These are phyloP conservation scores for Blastobasis lacticolella DNA, from an alignment of 2,888 invertebrate species.

Conservation along the genomic window DNA sequence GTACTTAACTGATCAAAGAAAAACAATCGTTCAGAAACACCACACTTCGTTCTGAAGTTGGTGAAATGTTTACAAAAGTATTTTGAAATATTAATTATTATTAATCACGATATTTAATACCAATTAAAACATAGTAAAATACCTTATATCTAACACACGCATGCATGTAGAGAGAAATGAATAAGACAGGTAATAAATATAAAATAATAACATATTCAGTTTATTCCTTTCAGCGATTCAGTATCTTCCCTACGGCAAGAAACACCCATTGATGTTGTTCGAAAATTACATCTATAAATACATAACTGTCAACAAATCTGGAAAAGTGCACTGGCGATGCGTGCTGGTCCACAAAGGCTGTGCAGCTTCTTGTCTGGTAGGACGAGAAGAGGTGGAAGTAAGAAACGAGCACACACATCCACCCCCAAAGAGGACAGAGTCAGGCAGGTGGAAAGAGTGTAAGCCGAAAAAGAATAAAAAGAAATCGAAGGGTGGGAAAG, in stretches of 20 bases:
- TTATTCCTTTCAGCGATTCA: neutral
- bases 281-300: conserved; percentile 11
- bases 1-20: no score
- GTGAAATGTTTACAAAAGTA: no score
- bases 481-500: no score
- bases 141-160: no score
- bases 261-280: conserved; percentile 11
- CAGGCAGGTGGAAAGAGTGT: neutral
- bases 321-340: conserved; percentile 14
- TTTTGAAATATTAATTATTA: no score
- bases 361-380: conserved; percentile 11
- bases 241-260: conserved; percentile 11
- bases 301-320: conserved; percentile 5
- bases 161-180: no score
- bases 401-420: neutral
- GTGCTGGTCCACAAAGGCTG: conserved; percentile 13
- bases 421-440: neutral
- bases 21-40: no score
- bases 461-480: neutral
- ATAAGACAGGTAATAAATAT: no score
- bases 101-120: no score
- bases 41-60: no score
- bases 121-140: no score
- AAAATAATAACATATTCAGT: no score
- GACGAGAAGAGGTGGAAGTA: conserved; percentile 1